Evolutionary conservation across 2,113 vertebrate species (phyloP).

Genomic region (Psammodynastes pulverulentus): DNA sequence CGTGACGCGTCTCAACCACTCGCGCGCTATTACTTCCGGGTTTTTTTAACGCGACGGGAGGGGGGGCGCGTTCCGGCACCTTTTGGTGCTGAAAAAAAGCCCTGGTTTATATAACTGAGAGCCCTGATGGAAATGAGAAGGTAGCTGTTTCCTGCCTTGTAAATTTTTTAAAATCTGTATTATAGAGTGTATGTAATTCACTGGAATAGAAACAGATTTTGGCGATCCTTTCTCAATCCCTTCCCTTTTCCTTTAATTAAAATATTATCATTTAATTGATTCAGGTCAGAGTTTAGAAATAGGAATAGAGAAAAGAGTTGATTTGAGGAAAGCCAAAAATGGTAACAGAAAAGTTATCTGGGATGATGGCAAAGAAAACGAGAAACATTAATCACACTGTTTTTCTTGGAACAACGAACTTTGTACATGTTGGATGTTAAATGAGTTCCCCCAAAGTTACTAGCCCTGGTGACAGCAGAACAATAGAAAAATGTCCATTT

Average conservation of each 20-base stretch:
- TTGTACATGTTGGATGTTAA: background rate
- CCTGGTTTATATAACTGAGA: too few relatives aligned
- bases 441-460: background rate
- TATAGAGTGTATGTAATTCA: slow-evolving; percentile 21
- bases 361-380: slow-evolving; percentile 13
- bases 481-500: background rate
- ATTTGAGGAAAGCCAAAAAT: background rate
- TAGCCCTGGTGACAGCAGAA: background rate
- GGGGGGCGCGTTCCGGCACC: too few relatives aligned
- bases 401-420: background rate
- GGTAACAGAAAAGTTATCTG: slow-evolving; percentile 22
- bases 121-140: background rate
- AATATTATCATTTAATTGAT: slow-evolving; percentile 42
- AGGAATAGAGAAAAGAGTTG: background rate
- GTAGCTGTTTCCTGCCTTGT: background rate
- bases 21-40: too few relatives aligned
- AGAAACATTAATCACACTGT: slow-evolving; percentile 40
- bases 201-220: background rate
- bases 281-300: slow-evolving; percentile 35
- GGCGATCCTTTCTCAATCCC: slow-evolving; percentile 2
- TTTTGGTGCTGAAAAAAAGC: too few relatives aligned
- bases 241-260: slow-evolving; percentile 49
- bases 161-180: background rate
- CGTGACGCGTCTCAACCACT: too few relatives aligned
- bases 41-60: too few relatives aligned